Conservation (phyloP, 2,888 invertebrate genomes). For the Chrysolina haemoptera region DNA sequence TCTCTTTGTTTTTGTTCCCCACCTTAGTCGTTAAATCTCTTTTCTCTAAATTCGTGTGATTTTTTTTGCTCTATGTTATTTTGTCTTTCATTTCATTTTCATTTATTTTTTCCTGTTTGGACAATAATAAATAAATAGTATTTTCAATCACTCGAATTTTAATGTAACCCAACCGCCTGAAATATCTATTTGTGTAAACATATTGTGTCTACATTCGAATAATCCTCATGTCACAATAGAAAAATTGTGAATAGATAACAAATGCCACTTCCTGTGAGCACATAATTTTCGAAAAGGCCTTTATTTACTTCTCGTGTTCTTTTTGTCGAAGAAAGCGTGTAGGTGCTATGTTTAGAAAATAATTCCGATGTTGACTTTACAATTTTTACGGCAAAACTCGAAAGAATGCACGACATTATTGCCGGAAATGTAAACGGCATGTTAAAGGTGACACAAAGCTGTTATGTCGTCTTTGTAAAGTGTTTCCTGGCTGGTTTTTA, state of each 20-base stretch:
- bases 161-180: neutral
- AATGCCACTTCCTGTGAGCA: conserved; percentile 13
- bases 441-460: conserved; percentile 45
- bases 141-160: neutral
- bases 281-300: conserved; percentile 26
- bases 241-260: conserved; percentile 11
- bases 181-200: conserved; percentile 9
- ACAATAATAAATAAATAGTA: no score
- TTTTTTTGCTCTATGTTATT: no score
- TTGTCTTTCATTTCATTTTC: neutral
- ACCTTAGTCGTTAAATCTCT: no score
- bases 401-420: conserved; percentile 49
- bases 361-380: conserved; percentile 60
- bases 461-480: conserved; percentile 13
- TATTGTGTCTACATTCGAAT: neutral
- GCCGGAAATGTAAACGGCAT: conserved; percentile 45
- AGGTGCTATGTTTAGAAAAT: conserved; percentile 59
- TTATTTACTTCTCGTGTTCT: conserved; percentile 60
- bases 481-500: conserved; percentile 12
- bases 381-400: conserved; percentile 56
- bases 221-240: conserved; percentile 16
- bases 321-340: conserved; percentile 57
- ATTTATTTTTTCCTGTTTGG: no score
- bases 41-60: no score
- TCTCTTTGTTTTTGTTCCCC: no score